Percentiles rank a stretch among this genome's conserved stretches.
These are phyloP conservation scores for Paedocypris micromegethes DNA, from an alignment of 2,797 vertebrate species.

Conservation along the genomic window DNA sequence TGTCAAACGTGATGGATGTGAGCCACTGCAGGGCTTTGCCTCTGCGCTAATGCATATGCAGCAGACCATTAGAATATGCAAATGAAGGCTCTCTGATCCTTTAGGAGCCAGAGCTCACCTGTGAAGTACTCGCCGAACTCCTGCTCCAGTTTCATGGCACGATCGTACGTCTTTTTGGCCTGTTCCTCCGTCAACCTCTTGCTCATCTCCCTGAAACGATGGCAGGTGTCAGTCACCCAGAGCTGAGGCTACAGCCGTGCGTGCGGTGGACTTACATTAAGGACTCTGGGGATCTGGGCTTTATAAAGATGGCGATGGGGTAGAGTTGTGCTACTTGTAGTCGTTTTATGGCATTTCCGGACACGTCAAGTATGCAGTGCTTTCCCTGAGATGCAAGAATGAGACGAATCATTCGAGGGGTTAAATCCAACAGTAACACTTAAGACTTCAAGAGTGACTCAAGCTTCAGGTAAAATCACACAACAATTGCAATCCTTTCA, in stretches of 20 bases:
- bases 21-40: conserved; percentile 8
- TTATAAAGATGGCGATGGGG: conserved; percentile 97
- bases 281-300: conserved; percentile 87
- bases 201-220: conserved; percentile 85
- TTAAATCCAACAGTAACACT: too few species aligned
- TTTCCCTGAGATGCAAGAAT: conserved; percentile 75
- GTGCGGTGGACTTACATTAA: conserved; percentile 83
- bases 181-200: conserved; percentile 95
- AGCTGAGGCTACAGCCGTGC: too few species aligned
- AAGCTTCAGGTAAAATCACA: too few species aligned
- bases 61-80: conserved; percentile 31
- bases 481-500: too few species aligned
- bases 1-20: conserved; percentile 27
- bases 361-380: conserved; percentile 97
- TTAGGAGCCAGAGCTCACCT: conserved; percentile 66
- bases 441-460: too few species aligned
- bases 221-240: too few species aligned
- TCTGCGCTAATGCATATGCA: conserved; percentile 36
- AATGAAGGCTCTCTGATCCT: conserved; percentile 1
- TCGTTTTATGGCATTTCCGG: conserved; percentile 96
- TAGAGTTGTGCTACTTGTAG: conserved; percentile 98
- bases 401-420: neutral
- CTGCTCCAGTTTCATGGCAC: conserved; percentile 93
- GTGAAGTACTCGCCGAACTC: conserved; percentile 98
- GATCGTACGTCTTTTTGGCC: conserved; percentile 91